Percentiles rank a stretch among this genome's conserved stretches.
Conservation (phyloP, 2,888 invertebrate species). For the Drosophila quasianomalipes region DNA sequence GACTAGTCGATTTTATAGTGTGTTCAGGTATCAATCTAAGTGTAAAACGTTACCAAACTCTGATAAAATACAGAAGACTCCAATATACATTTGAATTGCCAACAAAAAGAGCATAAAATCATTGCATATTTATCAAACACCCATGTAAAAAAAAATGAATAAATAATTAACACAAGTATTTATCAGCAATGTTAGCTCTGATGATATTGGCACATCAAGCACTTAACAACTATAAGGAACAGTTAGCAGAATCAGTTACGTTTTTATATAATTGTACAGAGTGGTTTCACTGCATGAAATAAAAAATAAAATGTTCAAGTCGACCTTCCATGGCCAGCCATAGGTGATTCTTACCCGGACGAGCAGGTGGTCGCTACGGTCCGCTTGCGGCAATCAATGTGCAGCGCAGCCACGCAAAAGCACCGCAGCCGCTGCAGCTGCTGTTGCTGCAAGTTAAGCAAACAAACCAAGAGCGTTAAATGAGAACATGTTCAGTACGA, state of each 20-base stretch:
- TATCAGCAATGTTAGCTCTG: neutral
- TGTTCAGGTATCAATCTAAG: neutral
- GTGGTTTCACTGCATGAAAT: neutral
- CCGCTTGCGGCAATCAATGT: slow-evolving; percentile 55
- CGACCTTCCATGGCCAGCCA: slow-evolving; percentile 41
- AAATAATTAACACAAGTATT: neutral
- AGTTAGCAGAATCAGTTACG: neutral
- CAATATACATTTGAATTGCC: neutral
- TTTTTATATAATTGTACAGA: neutral
- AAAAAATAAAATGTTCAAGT: slow-evolving; percentile 9
- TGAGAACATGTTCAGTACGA: slow-evolving; percentile 68
- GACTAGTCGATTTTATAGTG: neutral
- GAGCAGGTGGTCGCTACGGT: neutral
- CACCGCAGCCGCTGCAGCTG: slow-evolving; percentile 10
- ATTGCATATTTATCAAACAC: neutral
- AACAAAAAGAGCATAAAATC: neutral
- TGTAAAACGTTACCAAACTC: neutral
- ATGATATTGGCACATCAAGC: slow-evolving; percentile 1
- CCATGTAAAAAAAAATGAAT: no score
- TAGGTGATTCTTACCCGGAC: slow-evolving; percentile 29
- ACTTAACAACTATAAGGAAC: slow-evolving; percentile 2
- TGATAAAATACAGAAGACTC: neutral
- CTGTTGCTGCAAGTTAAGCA: slow-evolving; percentile 51
- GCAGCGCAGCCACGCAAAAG: slow-evolving; percentile 41
- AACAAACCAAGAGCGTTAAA: slow-evolving; percentile 68